Conservation (phyloP, 2,888 invertebrate genomes). For the Hoplodrina blanda region DNA sequence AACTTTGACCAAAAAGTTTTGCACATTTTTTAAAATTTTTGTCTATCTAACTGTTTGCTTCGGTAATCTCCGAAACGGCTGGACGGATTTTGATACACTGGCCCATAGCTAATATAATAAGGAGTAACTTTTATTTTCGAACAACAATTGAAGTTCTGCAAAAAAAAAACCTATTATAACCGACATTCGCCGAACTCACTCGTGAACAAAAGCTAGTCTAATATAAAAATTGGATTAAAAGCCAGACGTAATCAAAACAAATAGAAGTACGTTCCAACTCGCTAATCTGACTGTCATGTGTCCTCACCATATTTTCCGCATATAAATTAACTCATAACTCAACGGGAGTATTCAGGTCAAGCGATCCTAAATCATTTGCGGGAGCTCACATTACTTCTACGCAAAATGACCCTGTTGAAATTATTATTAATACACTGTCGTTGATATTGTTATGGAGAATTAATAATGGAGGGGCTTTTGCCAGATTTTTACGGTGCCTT, state of each 20-base stretch:
- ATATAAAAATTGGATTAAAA: slow-evolving; percentile 42
- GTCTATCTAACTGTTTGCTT: too few relatives aligned
- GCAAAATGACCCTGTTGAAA: slow-evolving; percentile 60
- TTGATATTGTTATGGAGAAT: slow-evolving; percentile 17
- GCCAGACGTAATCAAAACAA: slow-evolving; percentile 58
- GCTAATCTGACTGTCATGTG: slow-evolving; percentile 65
- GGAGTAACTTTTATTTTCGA: too few relatives aligned
- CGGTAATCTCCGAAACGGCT: too few relatives aligned
- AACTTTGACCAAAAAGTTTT: too few relatives aligned
- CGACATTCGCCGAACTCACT: too few relatives aligned
- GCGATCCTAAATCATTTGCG: slow-evolving; percentile 76
- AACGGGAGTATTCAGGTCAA: slow-evolving; percentile 76
- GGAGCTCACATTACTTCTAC: slow-evolving; percentile 62
- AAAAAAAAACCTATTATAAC: too few relatives aligned
- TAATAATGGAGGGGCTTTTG: background rate
- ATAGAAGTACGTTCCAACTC: slow-evolving; percentile 43
- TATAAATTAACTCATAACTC: slow-evolving; percentile 82
- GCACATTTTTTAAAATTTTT: too few relatives aligned
- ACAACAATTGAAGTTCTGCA: too few relatives aligned
- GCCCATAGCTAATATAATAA: too few relatives aligned
- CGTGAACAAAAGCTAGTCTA: too few relatives aligned
- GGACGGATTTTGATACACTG: too few relatives aligned
- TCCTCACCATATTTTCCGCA: slow-evolving; percentile 73
- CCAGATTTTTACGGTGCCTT: too few relatives aligned
- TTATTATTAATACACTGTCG: slow-evolving; percentile 56